Conservation (phyloP, 2,113 vertebrate species). For the Oriolus oriolus region DNA sequence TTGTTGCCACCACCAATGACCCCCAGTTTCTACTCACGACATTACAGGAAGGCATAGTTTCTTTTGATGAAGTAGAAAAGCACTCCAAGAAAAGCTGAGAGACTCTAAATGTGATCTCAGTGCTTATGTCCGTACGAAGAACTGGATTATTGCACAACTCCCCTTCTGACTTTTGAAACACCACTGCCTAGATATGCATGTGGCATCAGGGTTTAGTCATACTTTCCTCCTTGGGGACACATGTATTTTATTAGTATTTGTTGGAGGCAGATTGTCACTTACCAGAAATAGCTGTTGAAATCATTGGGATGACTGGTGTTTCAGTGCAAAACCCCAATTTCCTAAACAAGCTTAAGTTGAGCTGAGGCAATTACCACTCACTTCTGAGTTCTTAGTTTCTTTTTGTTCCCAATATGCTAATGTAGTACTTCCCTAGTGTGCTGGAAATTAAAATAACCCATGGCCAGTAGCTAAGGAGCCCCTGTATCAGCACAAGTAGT, state of each 20-base stretch:
- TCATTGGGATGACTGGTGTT: background rate
- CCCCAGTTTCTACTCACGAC: background rate
- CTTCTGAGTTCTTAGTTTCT: background rate
- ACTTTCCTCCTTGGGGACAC: background rate
- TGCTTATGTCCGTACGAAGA: background rate
- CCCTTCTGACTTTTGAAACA: background rate
- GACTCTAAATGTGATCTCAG: background rate
- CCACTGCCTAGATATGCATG: background rate
- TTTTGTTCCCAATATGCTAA: background rate
- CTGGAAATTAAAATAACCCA: background rate
- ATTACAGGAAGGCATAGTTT: background rate
- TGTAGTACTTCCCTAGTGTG: background rate
- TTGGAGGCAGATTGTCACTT: background rate
- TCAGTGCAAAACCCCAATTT: background rate
- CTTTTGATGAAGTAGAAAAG: background rate
- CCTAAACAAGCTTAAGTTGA: background rate
- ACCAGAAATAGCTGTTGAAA: background rate
- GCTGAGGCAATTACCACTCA: background rate
- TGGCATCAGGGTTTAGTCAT: background rate
- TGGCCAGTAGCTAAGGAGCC: background rate
- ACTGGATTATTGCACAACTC: background rate
- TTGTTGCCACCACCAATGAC: background rate
- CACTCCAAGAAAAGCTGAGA: background rate
- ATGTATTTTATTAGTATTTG: background rate
- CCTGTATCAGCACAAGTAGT: background rate